Evolutionary conservation across 2,888 invertebrate genomes (phyloP).

Genomic region (Horisme vitalbata): DNA sequence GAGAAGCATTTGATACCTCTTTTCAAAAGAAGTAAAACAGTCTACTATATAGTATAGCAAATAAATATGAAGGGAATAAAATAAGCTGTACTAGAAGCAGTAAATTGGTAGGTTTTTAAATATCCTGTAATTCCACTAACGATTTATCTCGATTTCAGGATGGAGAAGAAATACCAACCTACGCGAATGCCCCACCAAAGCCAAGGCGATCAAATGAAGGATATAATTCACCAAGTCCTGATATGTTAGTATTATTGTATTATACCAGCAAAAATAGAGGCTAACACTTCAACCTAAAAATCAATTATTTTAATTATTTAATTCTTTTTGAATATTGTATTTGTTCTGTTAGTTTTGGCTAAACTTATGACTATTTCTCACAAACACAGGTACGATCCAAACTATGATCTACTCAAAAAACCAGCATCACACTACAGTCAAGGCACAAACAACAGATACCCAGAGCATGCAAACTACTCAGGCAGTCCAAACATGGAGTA

Average conservation of each 20-base stretch:
- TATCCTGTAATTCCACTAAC: too few relatives aligned
- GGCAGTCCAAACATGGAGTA: slow-evolving; percentile 75
- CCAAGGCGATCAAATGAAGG: slow-evolving; percentile 91
- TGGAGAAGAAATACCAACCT: slow-evolving; percentile 83
- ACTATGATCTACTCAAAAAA: slow-evolving; percentile 79
- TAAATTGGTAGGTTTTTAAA: too few relatives aligned
- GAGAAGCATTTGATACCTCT: slow-evolving; percentile 18
- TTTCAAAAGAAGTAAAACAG: too few relatives aligned
- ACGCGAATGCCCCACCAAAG: slow-evolving; percentile 95
- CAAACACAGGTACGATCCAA: slow-evolving; percentile 76
- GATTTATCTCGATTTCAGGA: slow-evolving; percentile 47
- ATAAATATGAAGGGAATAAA: not conserved
- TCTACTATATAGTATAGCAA: not conserved
- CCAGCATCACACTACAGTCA: slow-evolving; percentile 79
- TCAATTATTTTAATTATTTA: too few relatives aligned
- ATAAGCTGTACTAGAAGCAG: too few relatives aligned
- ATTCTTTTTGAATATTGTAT: too few relatives aligned
- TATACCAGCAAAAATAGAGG: too few relatives aligned
- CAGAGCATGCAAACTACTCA: slow-evolving; percentile 66
- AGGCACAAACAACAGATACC: slow-evolving; percentile 70
- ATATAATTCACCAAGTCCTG: slow-evolving; percentile 89
- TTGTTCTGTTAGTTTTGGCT: too few relatives aligned
- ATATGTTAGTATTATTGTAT: slow-evolving; percentile 72
- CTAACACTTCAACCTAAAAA: too few relatives aligned
- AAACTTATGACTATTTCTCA: too few relatives aligned